Evolutionary conservation across 1,140 invertebrate species (phyloP).

Genomic region (Pachypsylla venusta): DNA sequence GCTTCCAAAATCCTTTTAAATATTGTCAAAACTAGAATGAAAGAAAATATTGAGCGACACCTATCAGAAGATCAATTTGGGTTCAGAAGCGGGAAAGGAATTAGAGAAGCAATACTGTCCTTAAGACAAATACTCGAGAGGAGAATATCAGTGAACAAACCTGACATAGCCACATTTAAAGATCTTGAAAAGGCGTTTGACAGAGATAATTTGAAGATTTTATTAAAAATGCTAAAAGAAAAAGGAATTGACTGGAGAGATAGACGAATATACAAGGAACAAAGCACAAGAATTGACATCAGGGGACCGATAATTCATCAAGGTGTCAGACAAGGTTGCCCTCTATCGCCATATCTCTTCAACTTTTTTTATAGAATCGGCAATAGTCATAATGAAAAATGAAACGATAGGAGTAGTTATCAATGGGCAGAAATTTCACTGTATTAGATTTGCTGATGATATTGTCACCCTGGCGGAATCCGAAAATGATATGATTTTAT

Average conservation of each 20-base stretch:
- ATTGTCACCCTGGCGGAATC: too few relatives aligned
- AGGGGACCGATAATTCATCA: conserved; percentile 11
- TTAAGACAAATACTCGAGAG: not conserved
- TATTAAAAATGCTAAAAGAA: conserved; percentile 8
- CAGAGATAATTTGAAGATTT: conserved; percentile 5
- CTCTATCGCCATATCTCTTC: not conserved
- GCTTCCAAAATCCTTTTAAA: conserved; percentile 7
- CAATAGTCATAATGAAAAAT: conserved; percentile 5
- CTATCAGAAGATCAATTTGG: conserved; percentile 3
- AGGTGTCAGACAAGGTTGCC: not conserved
- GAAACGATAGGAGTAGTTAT: conserved; percentile 7
- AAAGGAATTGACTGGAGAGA: conserved; percentile 6
- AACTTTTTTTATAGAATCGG: too few relatives aligned
- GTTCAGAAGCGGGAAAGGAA: conserved; percentile 7
- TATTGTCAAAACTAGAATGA: not conserved
- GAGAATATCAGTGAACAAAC: not conserved
- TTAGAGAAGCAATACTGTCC: not conserved
- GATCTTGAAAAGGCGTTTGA: not conserved
- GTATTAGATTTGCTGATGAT: too few relatives aligned
- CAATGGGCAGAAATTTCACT: conserved; percentile 5
- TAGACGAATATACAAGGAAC: conserved; percentile 8
- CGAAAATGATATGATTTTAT: too few relatives aligned
- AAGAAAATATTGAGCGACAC: not conserved
- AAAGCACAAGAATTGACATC: not conserved
- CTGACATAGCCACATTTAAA: not conserved